Percentiles rank a stretch among this genome's conserved stretches.
phyloP scores from a whole-genome alignment of 2,113 vertebrate genomes.

The Stegostoma tigrinum region DNA sequence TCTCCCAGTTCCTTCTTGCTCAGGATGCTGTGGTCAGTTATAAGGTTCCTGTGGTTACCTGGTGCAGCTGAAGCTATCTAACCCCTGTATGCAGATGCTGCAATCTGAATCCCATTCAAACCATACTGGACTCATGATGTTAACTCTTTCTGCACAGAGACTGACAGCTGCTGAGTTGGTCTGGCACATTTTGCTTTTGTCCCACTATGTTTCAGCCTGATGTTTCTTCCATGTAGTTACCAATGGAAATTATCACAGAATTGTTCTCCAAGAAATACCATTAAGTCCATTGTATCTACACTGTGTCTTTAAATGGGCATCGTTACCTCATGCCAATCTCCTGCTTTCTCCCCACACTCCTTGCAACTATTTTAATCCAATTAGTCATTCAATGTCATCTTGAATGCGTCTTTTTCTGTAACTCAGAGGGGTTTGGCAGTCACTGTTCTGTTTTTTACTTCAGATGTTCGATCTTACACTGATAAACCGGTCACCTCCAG shows the following conservation, averaged over 20 bases:
- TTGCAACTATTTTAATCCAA: no score
- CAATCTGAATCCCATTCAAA: neutral
- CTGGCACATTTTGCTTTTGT: neutral
- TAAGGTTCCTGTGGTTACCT: neutral
- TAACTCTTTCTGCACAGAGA: neutral
- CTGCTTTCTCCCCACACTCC: no score
- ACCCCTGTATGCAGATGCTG: no score
- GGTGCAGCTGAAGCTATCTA: neutral
- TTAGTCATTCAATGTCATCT: no score
- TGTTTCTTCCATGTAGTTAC: neutral
- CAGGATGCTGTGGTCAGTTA: neutral
- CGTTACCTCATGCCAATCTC: no score
- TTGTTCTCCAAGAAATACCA: neutral
- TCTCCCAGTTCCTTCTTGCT: neutral
- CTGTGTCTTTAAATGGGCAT: no score
- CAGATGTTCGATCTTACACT: neutral
- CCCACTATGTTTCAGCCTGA: neutral
- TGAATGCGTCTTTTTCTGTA: neutral
- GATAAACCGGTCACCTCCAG: neutral
- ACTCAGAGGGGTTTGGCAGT: neutral
- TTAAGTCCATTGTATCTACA: no score
- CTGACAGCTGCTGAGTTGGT: neutral
- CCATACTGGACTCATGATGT: neutral
- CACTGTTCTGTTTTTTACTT: neutral
- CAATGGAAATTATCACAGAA: neutral